Percentiles rank a stretch among this genome's conserved stretches.
These are phyloP conservation scores for Etheostoma spectabile DNA, from an alignment of 2,113 vertebrate genomes.

Conservation along the genomic window DNA sequence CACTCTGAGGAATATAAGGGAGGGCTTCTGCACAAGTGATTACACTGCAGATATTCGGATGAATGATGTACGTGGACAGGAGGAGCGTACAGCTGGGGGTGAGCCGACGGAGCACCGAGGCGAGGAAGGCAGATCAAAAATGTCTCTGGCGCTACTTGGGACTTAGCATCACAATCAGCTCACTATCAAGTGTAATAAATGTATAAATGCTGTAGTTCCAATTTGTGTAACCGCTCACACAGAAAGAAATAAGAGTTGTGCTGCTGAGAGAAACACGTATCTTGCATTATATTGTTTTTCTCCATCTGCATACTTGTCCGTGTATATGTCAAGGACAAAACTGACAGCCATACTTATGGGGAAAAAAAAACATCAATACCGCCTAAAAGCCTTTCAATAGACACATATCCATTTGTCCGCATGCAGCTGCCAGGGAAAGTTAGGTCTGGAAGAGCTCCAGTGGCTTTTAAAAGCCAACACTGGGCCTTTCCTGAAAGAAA, in stretches of 20 bases:
- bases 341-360: constrained; percentile 46
- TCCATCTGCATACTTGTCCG: constrained; percentile 43
- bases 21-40: constrained; percentile 65
- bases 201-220: constrained; percentile 24
- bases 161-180: constrained; percentile 21
- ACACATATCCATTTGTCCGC: constrained; percentile 73
- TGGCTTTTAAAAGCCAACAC: constrained; percentile 65
- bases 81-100: not conserved
- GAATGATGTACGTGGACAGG: constrained; percentile 63
- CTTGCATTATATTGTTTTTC: not conserved
- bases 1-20: constrained; percentile 51
- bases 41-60: constrained; percentile 74
- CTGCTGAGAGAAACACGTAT: not conserved
- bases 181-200: constrained; percentile 27
- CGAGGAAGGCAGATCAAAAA: constrained; percentile 23
- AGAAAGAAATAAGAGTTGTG: not conserved
- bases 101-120: constrained; percentile 5
- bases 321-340: constrained; percentile 66
- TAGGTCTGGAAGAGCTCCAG: constrained; percentile 76
- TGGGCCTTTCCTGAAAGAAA: constrained; percentile 51
- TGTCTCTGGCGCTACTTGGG: constrained; percentile 12
- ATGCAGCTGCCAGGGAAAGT: constrained; percentile 68
- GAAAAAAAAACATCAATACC: constrained; percentile 76
- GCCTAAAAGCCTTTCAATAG: constrained; percentile 81
- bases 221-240: not conserved